A percentile compares a stretch with the other conserved stretches of the same genome.
Evolutionary conservation across 1,140 invertebrate species (phyloP).

Genomic region (Anastatus disparis): DNA sequence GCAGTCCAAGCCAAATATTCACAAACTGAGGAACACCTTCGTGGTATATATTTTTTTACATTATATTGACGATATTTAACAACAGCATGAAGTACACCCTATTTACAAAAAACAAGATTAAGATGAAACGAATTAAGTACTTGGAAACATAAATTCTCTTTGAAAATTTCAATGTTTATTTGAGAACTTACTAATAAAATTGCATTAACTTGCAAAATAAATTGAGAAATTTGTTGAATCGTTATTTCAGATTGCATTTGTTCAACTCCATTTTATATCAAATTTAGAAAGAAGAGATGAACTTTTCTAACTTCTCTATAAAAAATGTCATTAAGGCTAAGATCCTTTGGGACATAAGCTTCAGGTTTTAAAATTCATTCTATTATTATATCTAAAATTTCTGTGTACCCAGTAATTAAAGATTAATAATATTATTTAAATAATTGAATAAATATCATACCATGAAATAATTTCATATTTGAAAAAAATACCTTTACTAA

Average conservation of each 20-base stretch:
- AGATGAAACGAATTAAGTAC: too few species aligned
- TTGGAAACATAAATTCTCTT: too few species aligned
- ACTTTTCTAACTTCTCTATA: constrained; percentile 75
- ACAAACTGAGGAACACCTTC: constrained; percentile 53
- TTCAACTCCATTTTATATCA: constrained; percentile 68
- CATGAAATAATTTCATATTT: too few species aligned
- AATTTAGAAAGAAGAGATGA: constrained; percentile 67
- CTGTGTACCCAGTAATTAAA: constrained; percentile 49
- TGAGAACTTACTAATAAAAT: constrained; percentile 68
- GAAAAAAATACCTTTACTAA: constrained; percentile 69
- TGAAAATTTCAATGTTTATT: too few species aligned
- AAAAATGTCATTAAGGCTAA: constrained; percentile 78
- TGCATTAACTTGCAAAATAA: constrained; percentile 69
- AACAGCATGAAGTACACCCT: constrained; percentile 70
- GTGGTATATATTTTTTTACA: constrained; percentile 64
- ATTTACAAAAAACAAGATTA: too few species aligned
- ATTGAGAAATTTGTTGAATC: constrained; percentile 66
- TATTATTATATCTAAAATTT: constrained; percentile 69
- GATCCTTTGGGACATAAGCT: constrained; percentile 60
- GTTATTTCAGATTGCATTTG: constrained; percentile 68
- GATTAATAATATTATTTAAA: constrained; percentile 12
- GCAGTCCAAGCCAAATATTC: constrained; percentile 78
- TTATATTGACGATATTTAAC: constrained; percentile 71
- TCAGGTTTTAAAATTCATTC: constrained; percentile 67
- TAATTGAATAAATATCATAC: background rate